Evolutionary conservation across 1,140 invertebrate species (phyloP).

Genomic region (Conus betulinus): DNA sequence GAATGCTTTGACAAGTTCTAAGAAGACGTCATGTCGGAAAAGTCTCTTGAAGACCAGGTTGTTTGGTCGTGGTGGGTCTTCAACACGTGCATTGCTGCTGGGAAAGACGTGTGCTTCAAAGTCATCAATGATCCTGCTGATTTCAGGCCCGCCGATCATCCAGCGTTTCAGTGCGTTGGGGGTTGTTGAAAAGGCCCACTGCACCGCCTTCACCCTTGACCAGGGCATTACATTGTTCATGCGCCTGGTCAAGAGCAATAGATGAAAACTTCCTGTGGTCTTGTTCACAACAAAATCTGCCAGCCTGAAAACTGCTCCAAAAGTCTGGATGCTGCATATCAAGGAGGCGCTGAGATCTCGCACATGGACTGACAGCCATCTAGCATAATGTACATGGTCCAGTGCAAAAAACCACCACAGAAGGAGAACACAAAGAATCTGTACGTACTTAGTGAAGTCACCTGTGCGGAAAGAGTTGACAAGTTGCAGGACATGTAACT

Average conservation of each 20-base stretch:
- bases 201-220: constrained; percentile 55
- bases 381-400: constrained; percentile 50
- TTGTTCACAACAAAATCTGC: background rate
- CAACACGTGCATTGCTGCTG: too few species aligned
- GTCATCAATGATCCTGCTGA: too few species aligned
- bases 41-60: too few species aligned
- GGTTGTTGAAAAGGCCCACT: background rate
- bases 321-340: background rate
- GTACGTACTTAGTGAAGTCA: too few species aligned
- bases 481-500: too few species aligned
- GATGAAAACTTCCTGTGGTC: constrained; percentile 39
- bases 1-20: too few species aligned
- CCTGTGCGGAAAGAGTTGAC: too few species aligned
- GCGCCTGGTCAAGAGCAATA: constrained; percentile 36
- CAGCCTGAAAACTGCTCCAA: background rate
- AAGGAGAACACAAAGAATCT: too few species aligned
- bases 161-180: background rate
- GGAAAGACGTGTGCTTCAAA: too few species aligned
- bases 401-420: constrained; percentile 36
- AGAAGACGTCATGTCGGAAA: too few species aligned
- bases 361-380: constrained; percentile 54
- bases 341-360: constrained; percentile 39
- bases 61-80: too few species aligned
- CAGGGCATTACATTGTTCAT: constrained; percentile 59
- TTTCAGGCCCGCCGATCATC: too few species aligned